A percentile compares a stretch with the other conserved stretches of the same genome.
These are phyloP conservation scores for Eupsilia transversa DNA, from an alignment of 2,888 invertebrate species.

Conservation along the genomic window DNA sequence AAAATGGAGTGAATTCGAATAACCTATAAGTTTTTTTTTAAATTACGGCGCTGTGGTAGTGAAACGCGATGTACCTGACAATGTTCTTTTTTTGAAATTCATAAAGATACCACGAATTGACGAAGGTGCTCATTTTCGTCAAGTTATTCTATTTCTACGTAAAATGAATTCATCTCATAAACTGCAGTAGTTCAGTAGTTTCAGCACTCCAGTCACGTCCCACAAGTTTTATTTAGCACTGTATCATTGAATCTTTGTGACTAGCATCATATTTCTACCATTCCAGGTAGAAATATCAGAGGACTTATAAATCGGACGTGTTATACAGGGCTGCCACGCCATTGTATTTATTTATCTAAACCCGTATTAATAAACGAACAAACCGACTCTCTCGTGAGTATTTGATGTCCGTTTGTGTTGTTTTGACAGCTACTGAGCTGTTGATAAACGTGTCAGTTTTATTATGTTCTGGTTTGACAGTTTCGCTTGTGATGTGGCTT, in stretches of 20 bases:
- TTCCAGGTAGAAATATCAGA: conserved; percentile 55
- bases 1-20: too few relatives aligned
- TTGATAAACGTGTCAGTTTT: conserved; percentile 37
- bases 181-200: conserved; percentile 28
- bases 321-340: conserved; percentile 41
- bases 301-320: conserved; percentile 62
- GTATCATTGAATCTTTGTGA: conserved; percentile 68
- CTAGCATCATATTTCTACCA: conserved; percentile 53
- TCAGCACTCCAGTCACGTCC: conserved; percentile 59
- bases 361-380: conserved; percentile 7
- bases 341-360: conserved; percentile 28
- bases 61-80: too few relatives aligned
- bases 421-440: conserved; percentile 23
- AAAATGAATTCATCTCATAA: conserved; percentile 16
- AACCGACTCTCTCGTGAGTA: conserved; percentile 8
- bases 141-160: not conserved
- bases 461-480: conserved; percentile 40
- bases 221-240: conserved; percentile 67
- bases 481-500: conserved; percentile 36
- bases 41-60: too few relatives aligned
- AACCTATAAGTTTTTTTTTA: too few relatives aligned
- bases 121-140: conserved; percentile 13
- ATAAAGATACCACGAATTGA: too few relatives aligned
- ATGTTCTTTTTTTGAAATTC: too few relatives aligned
- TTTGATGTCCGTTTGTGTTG: conserved; percentile 42